Conservation (phyloP, 2,888 invertebrate species). For the Teleogryllus oceanicus region DNA sequence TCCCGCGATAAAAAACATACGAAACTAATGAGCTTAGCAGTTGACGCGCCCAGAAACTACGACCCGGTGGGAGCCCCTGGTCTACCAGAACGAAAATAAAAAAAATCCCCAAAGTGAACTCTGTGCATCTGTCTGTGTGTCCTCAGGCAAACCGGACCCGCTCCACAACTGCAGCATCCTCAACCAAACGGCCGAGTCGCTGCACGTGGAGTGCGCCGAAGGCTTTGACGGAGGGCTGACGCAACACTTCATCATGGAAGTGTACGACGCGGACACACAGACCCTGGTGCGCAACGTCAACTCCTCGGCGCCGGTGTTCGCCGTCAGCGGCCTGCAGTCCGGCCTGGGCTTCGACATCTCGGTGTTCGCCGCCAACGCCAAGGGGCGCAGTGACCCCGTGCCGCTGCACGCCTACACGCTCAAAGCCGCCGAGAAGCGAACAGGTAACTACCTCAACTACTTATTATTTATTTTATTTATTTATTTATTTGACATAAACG, state of each 20-base stretch:
- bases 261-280: conserved; percentile 54
- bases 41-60: too few species aligned
- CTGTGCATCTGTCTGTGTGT: neutral
- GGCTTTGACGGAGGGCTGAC: conserved; percentile 74
- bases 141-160: conserved; percentile 67
- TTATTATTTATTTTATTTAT: too few species aligned
- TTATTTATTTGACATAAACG: too few species aligned
- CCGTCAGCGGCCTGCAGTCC: conserved; percentile 62
- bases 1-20: too few species aligned
- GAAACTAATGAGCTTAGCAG: too few species aligned
- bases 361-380: conserved; percentile 67
- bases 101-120: too few species aligned
- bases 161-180: conserved; percentile 68
- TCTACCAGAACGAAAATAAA: too few species aligned
- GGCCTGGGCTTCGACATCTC: conserved; percentile 66
- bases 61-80: too few species aligned
- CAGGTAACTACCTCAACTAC: conserved; percentile 50
- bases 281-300: conserved; percentile 57
- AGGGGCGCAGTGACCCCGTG: conserved; percentile 65
- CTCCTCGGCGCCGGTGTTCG: conserved; percentile 59
- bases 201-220: conserved; percentile 69
- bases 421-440: conserved; percentile 69
- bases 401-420: conserved; percentile 66
- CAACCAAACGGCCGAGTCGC: conserved; percentile 68
- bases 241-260: conserved; percentile 71